Conservation (phyloP, 2,113 vertebrate species). For the Bucco capensis region DNA sequence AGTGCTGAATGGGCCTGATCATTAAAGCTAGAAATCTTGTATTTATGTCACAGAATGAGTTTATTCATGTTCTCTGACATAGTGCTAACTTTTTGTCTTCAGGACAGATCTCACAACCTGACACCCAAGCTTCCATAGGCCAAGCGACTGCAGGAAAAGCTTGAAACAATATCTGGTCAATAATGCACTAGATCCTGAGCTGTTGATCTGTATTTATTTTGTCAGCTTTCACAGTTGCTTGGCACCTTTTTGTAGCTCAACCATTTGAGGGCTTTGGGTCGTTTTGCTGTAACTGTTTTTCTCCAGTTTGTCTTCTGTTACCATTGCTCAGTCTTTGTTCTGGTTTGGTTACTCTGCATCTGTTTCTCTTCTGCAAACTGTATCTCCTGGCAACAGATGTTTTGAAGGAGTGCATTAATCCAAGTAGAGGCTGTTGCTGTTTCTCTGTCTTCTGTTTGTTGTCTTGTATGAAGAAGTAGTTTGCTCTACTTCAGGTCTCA, state of each 20-base stretch:
- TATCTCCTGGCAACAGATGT: conserved; percentile 9
- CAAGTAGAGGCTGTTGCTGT: not conserved
- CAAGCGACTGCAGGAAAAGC: not conserved
- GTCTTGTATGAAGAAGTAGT: not conserved
- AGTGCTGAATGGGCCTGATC: not conserved
- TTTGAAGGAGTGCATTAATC: not conserved
- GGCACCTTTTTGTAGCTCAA: not conserved
- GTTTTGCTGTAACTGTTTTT: not conserved
- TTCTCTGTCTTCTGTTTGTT: not conserved
- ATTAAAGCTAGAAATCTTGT: not conserved
- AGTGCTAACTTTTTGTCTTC: not conserved
- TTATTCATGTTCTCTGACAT: not conserved
- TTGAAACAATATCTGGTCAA: not conserved
- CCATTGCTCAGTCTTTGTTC: not conserved
- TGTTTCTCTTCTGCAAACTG: not conserved
- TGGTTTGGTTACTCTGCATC: not conserved
- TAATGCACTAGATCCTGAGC: fast-evolving
- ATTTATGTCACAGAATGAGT: not conserved
- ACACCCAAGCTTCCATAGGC: fast-evolving
- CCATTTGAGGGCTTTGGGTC: not conserved
- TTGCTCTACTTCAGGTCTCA: not conserved
- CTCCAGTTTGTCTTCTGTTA: not conserved
- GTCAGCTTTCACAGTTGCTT: not conserved
- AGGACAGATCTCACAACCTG: not conserved
- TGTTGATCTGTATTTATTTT: not conserved